Base-by-base conservation (phyloP, 2,113 vertebrate genomes). In the Ammodytes dubius region DNA sequence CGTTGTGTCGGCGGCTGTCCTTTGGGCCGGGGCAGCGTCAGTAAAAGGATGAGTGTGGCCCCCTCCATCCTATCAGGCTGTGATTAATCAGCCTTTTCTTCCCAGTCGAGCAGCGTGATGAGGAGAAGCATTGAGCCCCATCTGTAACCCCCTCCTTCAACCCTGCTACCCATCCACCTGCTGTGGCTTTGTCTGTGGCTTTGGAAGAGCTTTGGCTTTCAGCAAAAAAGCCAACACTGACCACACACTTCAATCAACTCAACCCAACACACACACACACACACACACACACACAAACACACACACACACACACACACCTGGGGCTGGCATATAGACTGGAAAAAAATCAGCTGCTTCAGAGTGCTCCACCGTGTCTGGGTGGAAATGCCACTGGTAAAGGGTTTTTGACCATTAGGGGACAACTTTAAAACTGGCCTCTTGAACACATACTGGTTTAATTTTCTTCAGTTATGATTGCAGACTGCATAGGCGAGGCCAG, bases 181-280 rank as follows among this genome's bases (percentile, higher is more conserved):
- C 92, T 93, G 91, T 90, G 91, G 87, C 88, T 92, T 93, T 93
- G 92, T 93, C 88, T 87, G 81, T 85, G 85, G 89, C 88, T 91
- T 92, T 91, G 83, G 85, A 82, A 74, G 79, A 89, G 89, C 85
- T 90, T 89, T 89, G 87, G 90, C 88, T 92, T 88, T 80, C 74
- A 89, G 79, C 70, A 82, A 83, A 90, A 27, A 85, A 87, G 84
- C 82, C 87, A 87, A 67, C 79, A 75, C 73, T 86, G 84, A 91
- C 85, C 89, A 90, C 88, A 89, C 81, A 89, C 79, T 85, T 84
- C 86, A 83, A 83, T 75, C 43, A 17, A 79, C 39, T 19, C 46
- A 10, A 69, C 74, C 86, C 84, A 90, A 88, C 27, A 27, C 27
- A 27, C 27, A 27, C 27, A 27, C 27, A 27, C 27, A 27, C 27